Percentiles rank a stretch among this genome's conserved stretches.
Conservation (phyloP, 2,797 vertebrate genomes). For the Decapterus maruadsi region DNA sequence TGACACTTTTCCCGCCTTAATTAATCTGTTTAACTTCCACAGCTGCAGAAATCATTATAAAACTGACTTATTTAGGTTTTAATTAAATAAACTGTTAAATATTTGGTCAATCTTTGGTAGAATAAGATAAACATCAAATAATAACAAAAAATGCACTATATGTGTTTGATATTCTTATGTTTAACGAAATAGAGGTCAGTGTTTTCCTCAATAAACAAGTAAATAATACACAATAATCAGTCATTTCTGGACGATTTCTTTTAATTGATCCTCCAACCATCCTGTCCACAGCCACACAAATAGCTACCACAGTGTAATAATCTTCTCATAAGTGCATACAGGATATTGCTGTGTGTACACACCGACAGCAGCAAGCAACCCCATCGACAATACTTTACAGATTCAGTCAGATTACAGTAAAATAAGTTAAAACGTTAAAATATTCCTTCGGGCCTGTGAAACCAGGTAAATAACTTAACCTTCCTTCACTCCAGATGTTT, state of each 20-base stretch:
- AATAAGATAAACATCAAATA: no score
- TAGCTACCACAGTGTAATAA: constrained; percentile 35
- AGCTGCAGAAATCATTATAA: not conserved
- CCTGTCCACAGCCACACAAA: constrained; percentile 51
- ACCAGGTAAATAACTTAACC: constrained; percentile 73
- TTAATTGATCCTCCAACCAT: constrained; percentile 64
- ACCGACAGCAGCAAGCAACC: constrained; percentile 36
- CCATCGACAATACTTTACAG: constrained; percentile 36
- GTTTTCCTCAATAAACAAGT: no score
- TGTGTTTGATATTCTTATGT: no score
- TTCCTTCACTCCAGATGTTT: constrained; percentile 28
- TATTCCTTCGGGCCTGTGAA: constrained; percentile 71
- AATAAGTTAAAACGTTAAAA: constrained; percentile 75
- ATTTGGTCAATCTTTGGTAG: no score
- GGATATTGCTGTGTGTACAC: not conserved
- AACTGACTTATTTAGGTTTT: not conserved
- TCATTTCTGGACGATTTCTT: constrained; percentile 46
- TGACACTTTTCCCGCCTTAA: not conserved
- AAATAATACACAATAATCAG: not conserved
- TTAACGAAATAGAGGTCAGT: no score
- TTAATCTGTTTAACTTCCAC: not conserved
- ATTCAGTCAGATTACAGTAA: constrained; percentile 55
- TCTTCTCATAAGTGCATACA: constrained; percentile 18
- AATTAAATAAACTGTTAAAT: not conserved
- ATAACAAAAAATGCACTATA: no score